These are phyloP conservation scores for Formica aserva DNA, from an alignment of 2,888 invertebrate species.

Conservation along the genomic window DNA sequence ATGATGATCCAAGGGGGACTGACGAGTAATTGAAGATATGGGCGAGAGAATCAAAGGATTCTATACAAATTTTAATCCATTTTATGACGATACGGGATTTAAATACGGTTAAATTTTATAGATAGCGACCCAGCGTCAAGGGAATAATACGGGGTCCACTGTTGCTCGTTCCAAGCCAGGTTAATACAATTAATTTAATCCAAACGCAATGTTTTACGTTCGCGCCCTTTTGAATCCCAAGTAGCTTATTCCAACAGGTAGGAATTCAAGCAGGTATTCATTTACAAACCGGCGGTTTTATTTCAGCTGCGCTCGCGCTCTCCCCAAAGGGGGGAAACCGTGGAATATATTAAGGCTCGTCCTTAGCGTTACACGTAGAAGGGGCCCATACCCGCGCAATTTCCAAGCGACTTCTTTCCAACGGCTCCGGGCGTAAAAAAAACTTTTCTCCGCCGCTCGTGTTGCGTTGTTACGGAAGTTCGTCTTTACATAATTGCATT, in stretches of 20 bases:
- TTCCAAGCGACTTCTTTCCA: constrained; percentile 59
- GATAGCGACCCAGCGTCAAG: constrained; percentile 1
- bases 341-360: constrained; percentile 46
- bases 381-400: constrained; percentile 44
- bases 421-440: constrained; percentile 64
- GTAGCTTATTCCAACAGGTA: constrained; percentile 55
- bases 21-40: constrained; percentile 15
- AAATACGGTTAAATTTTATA: constrained; percentile 28
- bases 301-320: constrained; percentile 30
- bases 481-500: constrained; percentile 58
- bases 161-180: constrained; percentile 36
- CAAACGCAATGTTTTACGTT: constrained; percentile 47
- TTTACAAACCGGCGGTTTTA: constrained; percentile 53
- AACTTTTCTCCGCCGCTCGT: constrained; percentile 54
- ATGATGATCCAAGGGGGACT: background rate
- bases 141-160: constrained; percentile 42
- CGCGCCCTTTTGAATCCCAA: constrained; percentile 55
- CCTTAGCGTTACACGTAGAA: constrained; percentile 40
- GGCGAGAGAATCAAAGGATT: constrained; percentile 1
- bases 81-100: constrained; percentile 33
- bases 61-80: constrained; percentile 21
- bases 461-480: constrained; percentile 48
- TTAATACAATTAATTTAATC: constrained; percentile 56
- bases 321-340: constrained; percentile 35
- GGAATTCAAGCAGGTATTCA: constrained; percentile 55